Percentiles rank a stretch among this genome's conserved stretches.
These are phyloP conservation scores for Haliclona indistincta DNA, from an alignment of 37 sponge, comb jelly and placozoan genomes.

Conservation along the genomic window DNA sequence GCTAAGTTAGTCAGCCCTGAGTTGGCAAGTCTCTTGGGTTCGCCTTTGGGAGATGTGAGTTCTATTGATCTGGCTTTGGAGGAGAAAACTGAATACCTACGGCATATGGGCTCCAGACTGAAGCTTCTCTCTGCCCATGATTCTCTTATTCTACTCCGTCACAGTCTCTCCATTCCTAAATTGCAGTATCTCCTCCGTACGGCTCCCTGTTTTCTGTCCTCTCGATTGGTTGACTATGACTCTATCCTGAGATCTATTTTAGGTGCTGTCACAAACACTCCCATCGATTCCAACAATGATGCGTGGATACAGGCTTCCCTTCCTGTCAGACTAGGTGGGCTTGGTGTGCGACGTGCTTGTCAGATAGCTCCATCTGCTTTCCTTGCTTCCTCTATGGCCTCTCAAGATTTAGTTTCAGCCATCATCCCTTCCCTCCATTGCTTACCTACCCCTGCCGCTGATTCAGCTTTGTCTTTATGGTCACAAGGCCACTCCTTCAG, in stretches of 20 bases:
- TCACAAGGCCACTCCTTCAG: no score
- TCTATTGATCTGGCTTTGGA: background rate
- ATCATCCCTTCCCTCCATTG: no score
- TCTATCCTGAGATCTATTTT: conserved; percentile 12
- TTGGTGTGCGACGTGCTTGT: conserved; percentile 33
- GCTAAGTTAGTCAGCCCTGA: background rate
- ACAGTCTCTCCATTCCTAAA: conserved; percentile 46
- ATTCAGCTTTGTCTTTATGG: no score
- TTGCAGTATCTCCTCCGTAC: conserved; percentile 34
- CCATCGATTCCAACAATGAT: conserved; percentile 8
- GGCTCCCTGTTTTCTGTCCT: conserved; percentile 25
- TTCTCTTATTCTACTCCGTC: conserved; percentile 24
- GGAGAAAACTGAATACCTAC: no score
- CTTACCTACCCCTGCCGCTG: no score
- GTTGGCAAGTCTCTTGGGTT: background rate
- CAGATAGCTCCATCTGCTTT: conserved; percentile 44
- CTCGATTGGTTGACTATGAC: conserved; percentile 2
- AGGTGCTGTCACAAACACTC: conserved; percentile 9
- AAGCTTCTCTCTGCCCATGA: conserved; percentile 23
- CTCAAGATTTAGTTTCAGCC: no score
- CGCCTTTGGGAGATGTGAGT: background rate
- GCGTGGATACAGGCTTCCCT: conserved; percentile 46
- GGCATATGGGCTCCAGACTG: conserved; percentile 29
- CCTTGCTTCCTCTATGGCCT: no score
- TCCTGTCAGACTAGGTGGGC: conserved; percentile 31